Evolutionary conservation across 2,888 invertebrate species (phyloP).

Genomic region (Dolomedes plantarius): DNA sequence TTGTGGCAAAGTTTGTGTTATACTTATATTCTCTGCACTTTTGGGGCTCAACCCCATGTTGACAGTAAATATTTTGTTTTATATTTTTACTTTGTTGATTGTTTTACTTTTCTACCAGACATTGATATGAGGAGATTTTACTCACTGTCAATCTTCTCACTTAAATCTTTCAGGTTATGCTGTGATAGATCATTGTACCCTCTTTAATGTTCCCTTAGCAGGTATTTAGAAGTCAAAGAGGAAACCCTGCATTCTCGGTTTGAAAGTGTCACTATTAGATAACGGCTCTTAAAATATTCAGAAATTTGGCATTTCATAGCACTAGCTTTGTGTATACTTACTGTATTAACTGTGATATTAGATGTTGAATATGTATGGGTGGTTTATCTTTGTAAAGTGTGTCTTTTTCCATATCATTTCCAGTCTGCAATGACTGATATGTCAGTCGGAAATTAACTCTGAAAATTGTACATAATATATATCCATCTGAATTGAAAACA

Average conservation of each 20-base stretch:
- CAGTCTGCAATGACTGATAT: conserved; percentile 16
- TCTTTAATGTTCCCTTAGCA: conserved; percentile 67
- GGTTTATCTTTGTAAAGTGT: conserved; percentile 40
- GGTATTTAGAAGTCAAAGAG: conserved; percentile 64
- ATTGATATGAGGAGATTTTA: conserved; percentile 43
- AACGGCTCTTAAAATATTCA: conserved; percentile 14
- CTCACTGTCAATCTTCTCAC: conserved; percentile 51
- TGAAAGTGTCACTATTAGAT: conserved; percentile 8
- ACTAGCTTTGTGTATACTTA: conserved; percentile 63
- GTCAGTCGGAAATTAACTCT: background rate
- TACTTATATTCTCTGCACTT: conserved; percentile 61
- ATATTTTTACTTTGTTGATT: conserved; percentile 69
- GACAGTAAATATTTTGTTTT: conserved; percentile 52
- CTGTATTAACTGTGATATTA: conserved; percentile 72
- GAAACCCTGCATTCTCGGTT: conserved; percentile 40
- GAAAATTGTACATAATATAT: background rate
- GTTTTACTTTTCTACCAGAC: conserved; percentile 62
- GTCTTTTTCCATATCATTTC: conserved; percentile 60
- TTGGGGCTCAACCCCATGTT: conserved; percentile 41
- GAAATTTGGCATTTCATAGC: conserved; percentile 56
- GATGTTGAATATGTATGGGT: conserved; percentile 54
- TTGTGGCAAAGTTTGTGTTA: conserved; percentile 60
- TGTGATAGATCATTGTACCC: conserved; percentile 71
- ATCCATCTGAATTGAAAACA: background rate
- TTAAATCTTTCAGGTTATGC: conserved; percentile 69